These are phyloP conservation scores for Podarcis raffonei DNA, from an alignment of 2,113 vertebrate species.

Conservation along the genomic window DNA sequence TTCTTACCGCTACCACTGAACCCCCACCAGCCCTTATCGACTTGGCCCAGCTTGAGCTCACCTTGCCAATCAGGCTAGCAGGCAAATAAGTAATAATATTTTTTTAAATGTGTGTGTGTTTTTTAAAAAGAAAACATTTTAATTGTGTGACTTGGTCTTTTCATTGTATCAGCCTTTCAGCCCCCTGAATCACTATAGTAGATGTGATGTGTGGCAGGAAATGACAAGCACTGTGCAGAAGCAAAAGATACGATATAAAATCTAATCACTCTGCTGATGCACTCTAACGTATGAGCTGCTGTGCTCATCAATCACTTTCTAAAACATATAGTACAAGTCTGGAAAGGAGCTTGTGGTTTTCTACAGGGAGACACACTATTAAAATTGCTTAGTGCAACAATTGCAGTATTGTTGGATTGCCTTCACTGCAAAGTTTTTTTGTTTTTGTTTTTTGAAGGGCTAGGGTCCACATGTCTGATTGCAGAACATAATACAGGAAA, in stretches of 20 bases:
- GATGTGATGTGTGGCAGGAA: neutral
- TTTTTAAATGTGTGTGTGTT: neutral
- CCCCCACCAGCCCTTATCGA: too few relatives aligned
- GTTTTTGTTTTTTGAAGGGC: too few relatives aligned
- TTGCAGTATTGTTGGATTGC: neutral
- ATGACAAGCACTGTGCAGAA: rapidly evolving
- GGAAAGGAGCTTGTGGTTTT: neutral
- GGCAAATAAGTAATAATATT: neutral
- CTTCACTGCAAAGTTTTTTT: neutral
- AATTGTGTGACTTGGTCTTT: neutral
- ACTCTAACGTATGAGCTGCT: neutral
- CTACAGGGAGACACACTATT: neutral
- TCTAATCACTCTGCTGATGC: neutral
- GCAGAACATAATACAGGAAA: neutral
- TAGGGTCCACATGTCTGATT: too few relatives aligned
- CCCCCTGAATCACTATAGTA: rapidly evolving
- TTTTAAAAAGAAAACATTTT: too few relatives aligned
- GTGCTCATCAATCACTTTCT: neutral
- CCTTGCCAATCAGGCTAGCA: too few relatives aligned
- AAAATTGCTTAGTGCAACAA: neutral
- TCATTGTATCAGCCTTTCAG: rapidly evolving
- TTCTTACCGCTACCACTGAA: too few relatives aligned
- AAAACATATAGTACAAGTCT: neutral
- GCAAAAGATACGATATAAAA: neutral
- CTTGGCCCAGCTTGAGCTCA: too few relatives aligned